These are phyloP conservation scores for Hippolais icterina DNA, from an alignment of 2,113 vertebrate genomes.

Conservation along the genomic window DNA sequence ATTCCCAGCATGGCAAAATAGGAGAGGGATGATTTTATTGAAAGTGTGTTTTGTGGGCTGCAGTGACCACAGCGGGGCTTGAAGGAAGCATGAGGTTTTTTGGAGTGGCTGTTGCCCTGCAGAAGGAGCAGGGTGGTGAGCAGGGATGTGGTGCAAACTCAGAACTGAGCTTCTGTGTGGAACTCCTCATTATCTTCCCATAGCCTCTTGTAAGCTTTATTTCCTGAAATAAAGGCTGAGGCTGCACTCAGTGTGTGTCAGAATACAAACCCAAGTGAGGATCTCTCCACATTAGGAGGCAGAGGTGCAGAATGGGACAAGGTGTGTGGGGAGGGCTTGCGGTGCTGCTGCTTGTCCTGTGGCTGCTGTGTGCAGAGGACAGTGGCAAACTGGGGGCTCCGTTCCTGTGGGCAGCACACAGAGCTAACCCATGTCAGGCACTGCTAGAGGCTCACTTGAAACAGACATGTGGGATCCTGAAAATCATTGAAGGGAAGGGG, in stretches of 20 bases:
- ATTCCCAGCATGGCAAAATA: neutral
- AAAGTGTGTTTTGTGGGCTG: neutral
- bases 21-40: neutral
- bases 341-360: neutral
- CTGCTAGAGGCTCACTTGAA: neutral
- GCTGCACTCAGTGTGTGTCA: neutral
- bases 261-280: neutral
- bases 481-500: slow-evolving; percentile 1
- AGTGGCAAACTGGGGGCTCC: neutral
- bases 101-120: neutral
- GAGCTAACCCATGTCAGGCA: neutral
- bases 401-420: neutral
- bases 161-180: neutral
- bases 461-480: neutral
- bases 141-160: neutral
- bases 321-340: neutral
- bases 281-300: neutral
- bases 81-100: neutral
- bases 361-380: neutral
- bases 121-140: neutral
- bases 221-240: neutral
- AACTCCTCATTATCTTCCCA: neutral
- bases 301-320: neutral
- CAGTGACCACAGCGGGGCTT: neutral
- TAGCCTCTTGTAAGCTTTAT: neutral